Conservation (phyloP, 2,113 vertebrate genomes). For the Australoheros scitulus region DNA sequence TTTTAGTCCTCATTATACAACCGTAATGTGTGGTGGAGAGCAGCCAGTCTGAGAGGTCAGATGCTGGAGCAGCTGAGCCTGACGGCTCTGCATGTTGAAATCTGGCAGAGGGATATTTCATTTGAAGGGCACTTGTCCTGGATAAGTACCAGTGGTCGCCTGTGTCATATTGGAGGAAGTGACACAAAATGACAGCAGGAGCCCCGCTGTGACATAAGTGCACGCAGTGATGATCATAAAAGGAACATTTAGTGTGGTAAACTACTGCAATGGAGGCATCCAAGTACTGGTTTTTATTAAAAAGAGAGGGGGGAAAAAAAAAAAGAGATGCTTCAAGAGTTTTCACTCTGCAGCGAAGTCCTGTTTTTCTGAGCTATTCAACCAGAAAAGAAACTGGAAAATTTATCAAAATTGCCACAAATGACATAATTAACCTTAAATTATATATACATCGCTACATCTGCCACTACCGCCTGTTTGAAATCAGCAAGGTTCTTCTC, state of each 20-base stretch:
- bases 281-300: not conserved
- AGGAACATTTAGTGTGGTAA: not conserved
- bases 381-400: too few relatives aligned
- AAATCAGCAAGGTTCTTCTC: not conserved
- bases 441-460: not conserved
- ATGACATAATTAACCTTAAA: too few relatives aligned
- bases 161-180: conserved; percentile 21
- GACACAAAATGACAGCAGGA: conserved; percentile 42
- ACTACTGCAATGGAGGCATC: not conserved
- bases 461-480: not conserved
- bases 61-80: conserved; percentile 53
- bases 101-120: conserved; percentile 42
- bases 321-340: too few relatives aligned
- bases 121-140: conserved; percentile 63
- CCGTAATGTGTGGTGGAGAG: conserved; percentile 49
- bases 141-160: conserved; percentile 49
- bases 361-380: too few relatives aligned
- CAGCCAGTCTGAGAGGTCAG: conserved; percentile 51
- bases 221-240: not conserved
- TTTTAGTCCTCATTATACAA: conserved; percentile 52
- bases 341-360: too few relatives aligned
- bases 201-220: not conserved
- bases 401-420: too few relatives aligned
- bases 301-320: too few relatives aligned
- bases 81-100: conserved; percentile 41